These are phyloP conservation scores for Agapetus fuscipes DNA, from an alignment of 2,888 invertebrate genomes.

Conservation along the genomic window DNA sequence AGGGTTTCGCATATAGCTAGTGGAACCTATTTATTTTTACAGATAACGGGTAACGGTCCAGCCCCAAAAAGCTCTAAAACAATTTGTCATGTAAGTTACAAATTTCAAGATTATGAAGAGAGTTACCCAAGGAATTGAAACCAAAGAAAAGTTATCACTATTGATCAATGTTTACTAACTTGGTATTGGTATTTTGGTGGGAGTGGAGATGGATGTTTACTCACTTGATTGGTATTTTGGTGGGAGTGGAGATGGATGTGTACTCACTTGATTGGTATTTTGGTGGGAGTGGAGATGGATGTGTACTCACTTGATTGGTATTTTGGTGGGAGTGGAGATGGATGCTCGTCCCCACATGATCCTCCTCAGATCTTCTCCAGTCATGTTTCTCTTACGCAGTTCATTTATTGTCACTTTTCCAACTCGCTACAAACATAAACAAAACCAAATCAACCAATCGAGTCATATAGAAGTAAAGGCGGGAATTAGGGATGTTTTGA, in stretches of 20 bases:
- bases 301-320: slow-evolving; percentile 54
- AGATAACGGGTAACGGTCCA: too few species aligned
- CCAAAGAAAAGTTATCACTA: too few species aligned
- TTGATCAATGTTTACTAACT: too few species aligned
- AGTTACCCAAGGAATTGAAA: too few species aligned
- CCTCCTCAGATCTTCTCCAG: slow-evolving; percentile 75
- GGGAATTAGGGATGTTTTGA: too few species aligned
- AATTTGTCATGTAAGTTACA: too few species aligned
- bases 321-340: slow-evolving; percentile 75
- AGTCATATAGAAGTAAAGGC: too few species aligned
- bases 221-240: slow-evolving; percentile 58
- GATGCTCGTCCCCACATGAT: slow-evolving; percentile 89
- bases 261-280: slow-evolving; percentile 53
- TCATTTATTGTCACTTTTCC: slow-evolving; percentile 82
- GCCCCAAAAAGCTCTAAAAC: too few species aligned
- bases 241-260: slow-evolving; percentile 79
- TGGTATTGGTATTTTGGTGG: slow-evolving; percentile 60
- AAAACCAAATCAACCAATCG: slow-evolving; percentile 2
- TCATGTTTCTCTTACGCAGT: slow-evolving; percentile 70
- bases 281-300: slow-evolving; percentile 78
- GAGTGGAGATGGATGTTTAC: too few species aligned
- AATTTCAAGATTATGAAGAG: too few species aligned
- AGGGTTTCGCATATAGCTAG: too few species aligned
- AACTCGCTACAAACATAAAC: slow-evolving; percentile 63
- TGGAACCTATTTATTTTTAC: too few species aligned